Conservation (phyloP, 1,140 invertebrate genomes). For the Pemphigus obesinymphae region DNA sequence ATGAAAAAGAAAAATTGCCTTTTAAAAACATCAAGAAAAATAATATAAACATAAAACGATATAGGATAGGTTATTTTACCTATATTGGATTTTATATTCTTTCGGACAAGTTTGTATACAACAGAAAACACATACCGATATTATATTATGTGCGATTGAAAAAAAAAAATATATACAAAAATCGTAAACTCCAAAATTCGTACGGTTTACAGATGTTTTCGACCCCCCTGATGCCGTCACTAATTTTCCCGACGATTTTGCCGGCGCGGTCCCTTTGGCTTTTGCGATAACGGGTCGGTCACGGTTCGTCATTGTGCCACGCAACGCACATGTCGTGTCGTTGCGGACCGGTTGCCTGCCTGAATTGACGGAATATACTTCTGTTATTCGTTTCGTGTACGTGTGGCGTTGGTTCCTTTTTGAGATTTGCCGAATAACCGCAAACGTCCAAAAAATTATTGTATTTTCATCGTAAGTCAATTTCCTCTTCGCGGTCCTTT, state of each 20-base stretch:
- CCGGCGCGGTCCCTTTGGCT: slow-evolving; percentile 20
- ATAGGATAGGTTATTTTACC: too few relatives aligned
- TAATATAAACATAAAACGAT: too few relatives aligned
- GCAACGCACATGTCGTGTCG: slow-evolving; percentile 30
- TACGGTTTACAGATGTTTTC: slow-evolving; percentile 34
- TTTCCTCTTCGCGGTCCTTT: background rate
- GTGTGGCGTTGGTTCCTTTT: background rate
- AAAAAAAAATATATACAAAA: background rate
- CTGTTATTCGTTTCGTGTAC: background rate
- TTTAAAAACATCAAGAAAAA: too few relatives aligned
- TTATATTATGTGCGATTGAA: background rate
- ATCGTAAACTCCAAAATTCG: background rate
- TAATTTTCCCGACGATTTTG: slow-evolving; percentile 18
- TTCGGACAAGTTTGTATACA: too few relatives aligned
- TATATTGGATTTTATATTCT: too few relatives aligned
- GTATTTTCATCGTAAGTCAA: background rate
- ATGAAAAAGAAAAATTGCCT: too few relatives aligned
- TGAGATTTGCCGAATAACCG: background rate
- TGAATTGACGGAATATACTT: background rate
- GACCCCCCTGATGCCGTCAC: slow-evolving; percentile 7
- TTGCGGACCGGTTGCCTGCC: too few relatives aligned
- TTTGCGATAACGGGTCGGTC: slow-evolving; percentile 20
- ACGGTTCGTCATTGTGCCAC: slow-evolving; percentile 28
- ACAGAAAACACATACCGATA: too few relatives aligned
- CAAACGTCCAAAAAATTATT: background rate